phyloP scores from a whole-genome alignment of 2,888 invertebrate genomes.

The Rhingia rostrata region DNA sequence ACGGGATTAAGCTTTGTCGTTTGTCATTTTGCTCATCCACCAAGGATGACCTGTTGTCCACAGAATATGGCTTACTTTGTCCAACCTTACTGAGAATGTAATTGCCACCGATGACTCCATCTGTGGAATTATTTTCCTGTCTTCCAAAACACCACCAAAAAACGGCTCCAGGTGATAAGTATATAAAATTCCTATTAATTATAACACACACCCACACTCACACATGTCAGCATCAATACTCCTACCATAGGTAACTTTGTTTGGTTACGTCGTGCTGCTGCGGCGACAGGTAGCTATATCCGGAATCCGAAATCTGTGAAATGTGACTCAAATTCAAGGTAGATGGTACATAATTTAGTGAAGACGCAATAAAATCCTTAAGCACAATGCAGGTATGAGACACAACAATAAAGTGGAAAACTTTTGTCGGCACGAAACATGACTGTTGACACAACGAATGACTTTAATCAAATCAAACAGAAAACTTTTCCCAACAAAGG shows the following conservation, averaged over 20 bases:
- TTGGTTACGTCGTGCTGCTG: background rate
- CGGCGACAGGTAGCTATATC: background rate
- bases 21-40: too few relatives aligned
- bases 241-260: background rate
- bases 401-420: conserved; percentile 57
- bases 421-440: conserved; percentile 38
- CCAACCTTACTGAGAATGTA: too few relatives aligned
- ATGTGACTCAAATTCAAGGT: conserved; percentile 44
- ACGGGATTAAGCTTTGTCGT: too few relatives aligned
- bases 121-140: too few relatives aligned
- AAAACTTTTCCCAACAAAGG: conserved; percentile 2
- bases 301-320: background rate
- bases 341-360: conserved; percentile 4
- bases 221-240: conserved; percentile 5
- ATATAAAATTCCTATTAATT: background rate
- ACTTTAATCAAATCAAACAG: conserved; percentile 61
- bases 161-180: background rate
- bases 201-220: background rate
- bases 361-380: conserved; percentile 38
- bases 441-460: conserved; percentile 59
- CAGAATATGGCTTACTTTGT: too few relatives aligned
- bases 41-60: too few relatives aligned
- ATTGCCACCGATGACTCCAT: too few relatives aligned
- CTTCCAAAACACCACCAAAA: background rate
- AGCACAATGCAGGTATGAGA: conserved; percentile 32